These are phyloP conservation scores for Mamestra configurata DNA, from an alignment of 1,140 invertebrate genomes.

Conservation along the genomic window DNA sequence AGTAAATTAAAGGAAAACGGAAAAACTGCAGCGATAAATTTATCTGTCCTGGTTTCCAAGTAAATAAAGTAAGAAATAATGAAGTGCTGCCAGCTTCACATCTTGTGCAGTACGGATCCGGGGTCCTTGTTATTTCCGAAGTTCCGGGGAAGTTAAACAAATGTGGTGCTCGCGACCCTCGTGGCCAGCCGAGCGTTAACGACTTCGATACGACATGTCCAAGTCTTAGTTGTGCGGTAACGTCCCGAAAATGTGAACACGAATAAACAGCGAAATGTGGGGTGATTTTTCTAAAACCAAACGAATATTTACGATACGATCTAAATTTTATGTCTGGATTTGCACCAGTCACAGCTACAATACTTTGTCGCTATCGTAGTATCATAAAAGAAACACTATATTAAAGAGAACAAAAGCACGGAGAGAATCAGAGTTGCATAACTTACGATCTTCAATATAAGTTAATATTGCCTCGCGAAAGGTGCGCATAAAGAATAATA, in stretches of 20 bases:
- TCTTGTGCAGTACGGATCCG: slow-evolving; percentile 20
- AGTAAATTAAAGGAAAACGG: slow-evolving; percentile 37
- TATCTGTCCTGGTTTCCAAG: slow-evolving; percentile 10
- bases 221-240: slow-evolving; percentile 30
- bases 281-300: background rate
- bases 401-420: slow-evolving; percentile 26
- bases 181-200: slow-evolving; percentile 37
- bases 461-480: slow-evolving; percentile 58
- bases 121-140: slow-evolving; percentile 24
- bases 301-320: slow-evolving; percentile 19
- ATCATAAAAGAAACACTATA: slow-evolving; percentile 29
- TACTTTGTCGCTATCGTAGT: slow-evolving; percentile 22
- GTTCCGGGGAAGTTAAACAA: slow-evolving; percentile 50
- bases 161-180: slow-evolving; percentile 42
- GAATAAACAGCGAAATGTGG: slow-evolving; percentile 4
- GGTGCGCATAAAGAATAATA: slow-evolving; percentile 61
- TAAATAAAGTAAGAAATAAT: slow-evolving; percentile 53
- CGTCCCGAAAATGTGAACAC: slow-evolving; percentile 45
- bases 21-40: slow-evolving; percentile 52
- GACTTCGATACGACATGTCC: slow-evolving; percentile 45
- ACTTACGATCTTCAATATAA: slow-evolving; percentile 66
- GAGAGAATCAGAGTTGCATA: slow-evolving; percentile 55
- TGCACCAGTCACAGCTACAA: slow-evolving; percentile 9
- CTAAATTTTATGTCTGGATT: slow-evolving; percentile 15
- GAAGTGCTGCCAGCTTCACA: slow-evolving; percentile 26